These are phyloP conservation scores for Prietella phreatophila DNA, from an alignment of 2,113 vertebrate species.

Conservation along the genomic window DNA sequence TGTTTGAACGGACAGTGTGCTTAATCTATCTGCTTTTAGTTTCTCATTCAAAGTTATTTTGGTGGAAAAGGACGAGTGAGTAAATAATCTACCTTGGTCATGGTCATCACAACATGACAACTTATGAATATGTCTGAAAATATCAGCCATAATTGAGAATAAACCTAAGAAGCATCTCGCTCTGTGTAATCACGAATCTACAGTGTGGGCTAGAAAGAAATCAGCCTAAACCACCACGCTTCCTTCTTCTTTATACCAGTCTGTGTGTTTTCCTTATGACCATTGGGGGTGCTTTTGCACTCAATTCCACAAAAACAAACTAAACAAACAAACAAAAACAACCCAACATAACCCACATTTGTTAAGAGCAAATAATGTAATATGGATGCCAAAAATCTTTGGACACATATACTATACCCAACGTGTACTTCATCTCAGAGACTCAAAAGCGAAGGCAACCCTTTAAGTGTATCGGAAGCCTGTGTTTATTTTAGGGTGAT, in stretches of 20 bases:
- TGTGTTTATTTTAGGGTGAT: not conserved
- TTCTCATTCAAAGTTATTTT: not conserved
- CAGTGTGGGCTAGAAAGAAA: not conserved
- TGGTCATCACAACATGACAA: not conserved
- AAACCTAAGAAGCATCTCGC: not conserved
- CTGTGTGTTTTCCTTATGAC: too few relatives aligned
- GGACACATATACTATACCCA: too few relatives aligned
- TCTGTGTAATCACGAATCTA: not conserved
- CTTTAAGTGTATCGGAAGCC: not conserved
- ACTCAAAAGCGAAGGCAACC: not conserved
- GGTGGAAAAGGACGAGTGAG: not conserved
- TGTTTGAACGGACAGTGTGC: not conserved
- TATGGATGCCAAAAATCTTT: not conserved
- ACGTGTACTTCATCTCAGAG: too few relatives aligned
- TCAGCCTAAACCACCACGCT: not conserved
- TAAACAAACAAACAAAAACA: too few relatives aligned
- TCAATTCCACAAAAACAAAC: too few relatives aligned
- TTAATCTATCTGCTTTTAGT: not conserved
- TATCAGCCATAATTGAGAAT: too few relatives aligned
- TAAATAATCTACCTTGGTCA: not conserved
- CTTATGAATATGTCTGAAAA: too few relatives aligned
- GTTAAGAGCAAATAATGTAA: not conserved
- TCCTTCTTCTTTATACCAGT: too few relatives aligned
- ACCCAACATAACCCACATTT: not conserved
- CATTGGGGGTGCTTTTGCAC: too few relatives aligned